Percentiles rank a stretch among this genome's conserved stretches.
Evolutionary conservation across 2,797 vertebrate genomes (phyloP).

Genomic region (Pipistrellus pygmaeus): DNA sequence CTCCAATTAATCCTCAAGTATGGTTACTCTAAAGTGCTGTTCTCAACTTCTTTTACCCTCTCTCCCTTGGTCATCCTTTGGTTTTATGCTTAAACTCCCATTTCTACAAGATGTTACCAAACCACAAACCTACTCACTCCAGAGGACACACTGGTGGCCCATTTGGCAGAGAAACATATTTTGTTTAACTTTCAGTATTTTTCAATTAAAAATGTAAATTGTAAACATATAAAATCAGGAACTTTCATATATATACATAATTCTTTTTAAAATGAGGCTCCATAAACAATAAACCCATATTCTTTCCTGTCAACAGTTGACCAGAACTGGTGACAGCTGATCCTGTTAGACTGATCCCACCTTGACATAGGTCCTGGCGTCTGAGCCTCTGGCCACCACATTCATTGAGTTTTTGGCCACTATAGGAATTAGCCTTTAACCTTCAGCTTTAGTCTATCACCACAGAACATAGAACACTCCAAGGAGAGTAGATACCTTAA

Average conservation of each 20-base stretch:
- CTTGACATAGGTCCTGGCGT: neutral
- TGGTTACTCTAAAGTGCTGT: neutral
- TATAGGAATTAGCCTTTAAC: neutral
- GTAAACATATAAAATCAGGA: neutral
- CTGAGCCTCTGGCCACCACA: neutral
- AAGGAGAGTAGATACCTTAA: neutral
- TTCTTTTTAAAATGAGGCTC: neutral
- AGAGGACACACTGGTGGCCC: neutral
- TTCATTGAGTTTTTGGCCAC: neutral
- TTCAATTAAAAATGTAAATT: neutral
- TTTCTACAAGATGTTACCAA: neutral
- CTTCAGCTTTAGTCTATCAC: neutral
- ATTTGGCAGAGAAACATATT: slow-evolving; percentile 33
- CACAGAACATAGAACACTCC: neutral
- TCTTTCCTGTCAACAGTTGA: neutral
- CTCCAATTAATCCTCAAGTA: neutral
- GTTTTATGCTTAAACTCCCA: neutral
- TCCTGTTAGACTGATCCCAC: neutral
- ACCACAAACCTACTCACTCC: neutral
- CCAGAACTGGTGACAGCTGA: neutral
- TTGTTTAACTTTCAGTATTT: neutral
- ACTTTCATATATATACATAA: neutral
- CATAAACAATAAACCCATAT: neutral
- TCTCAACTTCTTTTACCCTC: neutral
- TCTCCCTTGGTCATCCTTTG: neutral